phyloP scores from a whole-genome alignment of 2,797 vertebrate genomes.

The Enoplosus armatus region DNA sequence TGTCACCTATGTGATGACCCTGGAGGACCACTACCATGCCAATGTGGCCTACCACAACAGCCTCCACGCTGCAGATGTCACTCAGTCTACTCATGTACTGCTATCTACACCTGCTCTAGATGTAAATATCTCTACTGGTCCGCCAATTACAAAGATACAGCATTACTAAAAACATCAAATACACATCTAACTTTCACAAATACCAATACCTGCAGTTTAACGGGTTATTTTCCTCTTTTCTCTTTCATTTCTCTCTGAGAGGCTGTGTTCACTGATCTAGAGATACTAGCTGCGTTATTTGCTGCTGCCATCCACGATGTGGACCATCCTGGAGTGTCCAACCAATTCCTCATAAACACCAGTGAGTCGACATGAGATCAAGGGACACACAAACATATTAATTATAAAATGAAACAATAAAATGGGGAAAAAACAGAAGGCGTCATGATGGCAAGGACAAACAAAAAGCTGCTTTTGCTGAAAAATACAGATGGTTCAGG shows the following conservation, averaged over 20 bases:
- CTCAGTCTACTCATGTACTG: conserved; percentile 95
- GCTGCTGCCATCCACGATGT: conserved; percentile 95
- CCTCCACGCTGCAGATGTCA: conserved; percentile 94
- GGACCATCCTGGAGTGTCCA: conserved; percentile 95
- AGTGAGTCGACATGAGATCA: conserved; percentile 83
- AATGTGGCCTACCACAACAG: conserved; percentile 98
- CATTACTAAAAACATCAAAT: background rate
- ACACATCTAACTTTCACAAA: background rate
- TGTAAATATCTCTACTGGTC: conserved; percentile 77
- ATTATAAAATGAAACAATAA: background rate
- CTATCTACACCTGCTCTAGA: conserved; percentile 93
- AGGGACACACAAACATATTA: background rate
- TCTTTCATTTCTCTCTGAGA: conserved; percentile 63
- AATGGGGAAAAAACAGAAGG: background rate
- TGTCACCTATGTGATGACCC: conserved; percentile 92
- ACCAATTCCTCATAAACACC: conserved; percentile 97
- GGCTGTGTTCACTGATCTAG: conserved; percentile 95
- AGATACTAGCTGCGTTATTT: conserved; percentile 93
- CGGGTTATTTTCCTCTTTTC: conserved; percentile 1
- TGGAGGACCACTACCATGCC: conserved; percentile 96
- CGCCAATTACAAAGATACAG: background rate
- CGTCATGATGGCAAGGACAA: background rate
- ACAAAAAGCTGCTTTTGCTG: background rate
- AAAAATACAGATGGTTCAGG: background rate
- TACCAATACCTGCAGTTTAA: background rate